A percentile compares a stretch with the other conserved stretches of the same genome.
Evolutionary conservation across 2,888 invertebrate genomes (phyloP).

Genomic region (Xestia rhomboidea): DNA sequence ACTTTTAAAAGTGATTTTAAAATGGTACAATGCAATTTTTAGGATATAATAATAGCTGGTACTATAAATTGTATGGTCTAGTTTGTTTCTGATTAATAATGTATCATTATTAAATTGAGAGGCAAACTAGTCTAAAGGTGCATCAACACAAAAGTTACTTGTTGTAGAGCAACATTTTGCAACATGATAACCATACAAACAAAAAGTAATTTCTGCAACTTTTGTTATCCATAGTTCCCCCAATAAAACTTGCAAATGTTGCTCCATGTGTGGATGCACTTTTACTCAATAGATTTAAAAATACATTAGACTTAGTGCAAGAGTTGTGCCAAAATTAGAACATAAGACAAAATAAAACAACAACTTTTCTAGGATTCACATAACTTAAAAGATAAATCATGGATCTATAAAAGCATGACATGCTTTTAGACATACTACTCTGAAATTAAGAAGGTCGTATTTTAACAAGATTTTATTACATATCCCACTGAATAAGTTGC

Average conservation of each 20-base stretch:
- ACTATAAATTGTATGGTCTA: background rate
- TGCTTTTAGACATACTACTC: background rate
- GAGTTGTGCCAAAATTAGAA: conserved; percentile 47
- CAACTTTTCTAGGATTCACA: background rate
- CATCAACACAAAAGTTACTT: background rate
- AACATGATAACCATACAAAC: background rate
- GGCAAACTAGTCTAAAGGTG: conserved; percentile 11
- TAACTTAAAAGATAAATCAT: background rate
- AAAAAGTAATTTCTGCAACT: background rate
- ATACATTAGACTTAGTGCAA: background rate
- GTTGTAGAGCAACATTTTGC: background rate
- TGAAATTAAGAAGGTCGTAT: conserved; percentile 12
- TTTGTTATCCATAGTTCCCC: background rate
- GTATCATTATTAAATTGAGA: conserved; percentile 51
- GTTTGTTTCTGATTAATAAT: conserved; percentile 50
- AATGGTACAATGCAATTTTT: conserved; percentile 20
- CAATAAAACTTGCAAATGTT: background rate
- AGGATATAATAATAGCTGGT: background rate
- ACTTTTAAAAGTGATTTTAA: background rate
- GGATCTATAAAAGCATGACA: background rate
- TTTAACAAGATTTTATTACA: background rate
- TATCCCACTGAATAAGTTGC: conserved; percentile 34
- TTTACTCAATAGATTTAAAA: background rate
- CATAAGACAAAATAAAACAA: background rate
- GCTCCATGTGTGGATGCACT: background rate